Conservation (phyloP, 2,113 vertebrate genomes). For the Phycodurus eques region DNA sequence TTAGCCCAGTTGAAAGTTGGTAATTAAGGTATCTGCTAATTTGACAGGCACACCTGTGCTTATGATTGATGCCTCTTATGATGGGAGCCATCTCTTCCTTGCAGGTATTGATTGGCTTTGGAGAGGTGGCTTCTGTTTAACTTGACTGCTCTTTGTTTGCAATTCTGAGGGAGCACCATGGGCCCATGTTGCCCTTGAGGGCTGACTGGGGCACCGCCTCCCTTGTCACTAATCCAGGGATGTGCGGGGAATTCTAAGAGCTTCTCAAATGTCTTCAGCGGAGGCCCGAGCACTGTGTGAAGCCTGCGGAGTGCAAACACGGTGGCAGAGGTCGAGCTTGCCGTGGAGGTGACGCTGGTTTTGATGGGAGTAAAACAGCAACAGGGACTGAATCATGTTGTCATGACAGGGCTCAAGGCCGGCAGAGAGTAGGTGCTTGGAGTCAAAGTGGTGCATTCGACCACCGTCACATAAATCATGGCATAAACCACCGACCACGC, state of each 20-base stretch:
- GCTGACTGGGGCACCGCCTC: constrained; percentile 36
- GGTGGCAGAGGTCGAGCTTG: constrained; percentile 22
- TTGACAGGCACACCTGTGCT: constrained; percentile 44
- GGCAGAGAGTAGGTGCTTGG: constrained; percentile 24
- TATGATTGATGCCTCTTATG: constrained; percentile 44
- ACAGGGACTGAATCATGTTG: constrained; percentile 39
- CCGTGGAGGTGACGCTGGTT: constrained; percentile 55
- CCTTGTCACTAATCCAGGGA: constrained; percentile 31
- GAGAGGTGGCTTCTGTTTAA: constrained; percentile 19
- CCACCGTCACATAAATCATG: constrained; percentile 24
- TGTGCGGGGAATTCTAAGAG: constrained; percentile 49
- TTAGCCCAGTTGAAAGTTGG: constrained; percentile 36
- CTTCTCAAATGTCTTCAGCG: constrained; percentile 15
- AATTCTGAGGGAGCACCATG: constrained; percentile 25
- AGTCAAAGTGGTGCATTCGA: constrained; percentile 19
- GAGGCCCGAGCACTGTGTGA: not conserved
- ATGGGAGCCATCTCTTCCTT: constrained; percentile 13
- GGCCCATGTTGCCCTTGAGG: constrained; percentile 46
- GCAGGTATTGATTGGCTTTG: constrained; percentile 37
- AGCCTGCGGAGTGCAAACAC: constrained; percentile 35
- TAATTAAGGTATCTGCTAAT: constrained; percentile 38
- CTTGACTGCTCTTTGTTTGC: constrained; percentile 19
- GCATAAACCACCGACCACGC: constrained; percentile 7
- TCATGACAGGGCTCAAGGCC: constrained; percentile 40
- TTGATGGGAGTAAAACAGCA: constrained; percentile 41